These are phyloP conservation scores for Branchinecta lynchi DNA, from an alignment of 1,140 invertebrate species.

Conservation along the genomic window DNA sequence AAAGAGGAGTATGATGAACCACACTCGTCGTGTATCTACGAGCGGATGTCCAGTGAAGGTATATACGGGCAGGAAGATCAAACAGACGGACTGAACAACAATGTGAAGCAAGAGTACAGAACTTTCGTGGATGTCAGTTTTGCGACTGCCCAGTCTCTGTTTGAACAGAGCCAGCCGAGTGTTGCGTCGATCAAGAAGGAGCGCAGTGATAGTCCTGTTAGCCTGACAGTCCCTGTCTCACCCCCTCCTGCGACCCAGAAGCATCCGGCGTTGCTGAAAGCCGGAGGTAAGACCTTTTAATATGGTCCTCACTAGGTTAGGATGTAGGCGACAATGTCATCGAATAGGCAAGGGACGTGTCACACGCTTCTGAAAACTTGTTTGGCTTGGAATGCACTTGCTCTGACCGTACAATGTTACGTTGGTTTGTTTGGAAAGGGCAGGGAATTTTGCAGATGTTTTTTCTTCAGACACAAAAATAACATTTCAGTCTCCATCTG, in stretches of 20 bases:
- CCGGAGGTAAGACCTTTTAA: background rate
- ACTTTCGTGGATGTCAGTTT: slow-evolving; percentile 3
- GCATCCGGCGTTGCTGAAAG: background rate
- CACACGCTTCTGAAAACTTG: too few species aligned
- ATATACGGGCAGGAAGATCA: background rate
- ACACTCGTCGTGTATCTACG: background rate
- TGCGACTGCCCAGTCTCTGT: background rate
- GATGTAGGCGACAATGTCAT: too few species aligned
- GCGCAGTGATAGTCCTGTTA: background rate
- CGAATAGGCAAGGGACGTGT: too few species aligned
- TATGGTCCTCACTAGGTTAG: too few species aligned
- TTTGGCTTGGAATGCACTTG: too few species aligned
- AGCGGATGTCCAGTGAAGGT: background rate
- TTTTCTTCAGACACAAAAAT: too few species aligned
- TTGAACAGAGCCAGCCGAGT: background rate
- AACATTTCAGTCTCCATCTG: too few species aligned
- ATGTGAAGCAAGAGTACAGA: slow-evolving; percentile 7
- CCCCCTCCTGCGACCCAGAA: background rate
- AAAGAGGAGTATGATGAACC: background rate
- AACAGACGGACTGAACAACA: slow-evolving; percentile 9
- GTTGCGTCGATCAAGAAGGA: background rate
- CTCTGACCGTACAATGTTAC: too few species aligned
- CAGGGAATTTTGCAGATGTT: too few species aligned
- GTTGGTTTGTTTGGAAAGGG: too few species aligned
- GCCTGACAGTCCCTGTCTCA: background rate